phyloP scores from a whole-genome alignment of 2,888 invertebrate genomes.

The Agrochola lota region DNA sequence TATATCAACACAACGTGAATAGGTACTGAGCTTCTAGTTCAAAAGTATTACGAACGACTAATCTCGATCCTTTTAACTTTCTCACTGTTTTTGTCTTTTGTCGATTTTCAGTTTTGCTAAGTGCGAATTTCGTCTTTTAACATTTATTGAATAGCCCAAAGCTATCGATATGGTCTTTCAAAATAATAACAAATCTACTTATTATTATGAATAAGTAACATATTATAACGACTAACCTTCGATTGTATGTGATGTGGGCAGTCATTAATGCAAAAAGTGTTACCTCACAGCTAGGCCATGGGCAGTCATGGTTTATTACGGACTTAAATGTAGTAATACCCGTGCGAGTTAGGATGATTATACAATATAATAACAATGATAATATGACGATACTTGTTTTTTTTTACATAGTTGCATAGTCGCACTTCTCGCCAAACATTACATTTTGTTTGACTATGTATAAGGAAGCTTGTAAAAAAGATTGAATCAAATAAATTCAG shows the following conservation, averaged over 20 bases:
- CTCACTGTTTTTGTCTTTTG: no score
- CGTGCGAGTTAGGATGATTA: slow-evolving; percentile 30
- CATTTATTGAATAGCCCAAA: no score
- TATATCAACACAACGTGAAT: no score
- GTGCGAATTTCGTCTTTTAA: no score
- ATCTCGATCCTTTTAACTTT: no score
- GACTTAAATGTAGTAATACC: slow-evolving; percentile 36
- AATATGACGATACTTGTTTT: slow-evolving; percentile 13
- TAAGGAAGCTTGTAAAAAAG: background rate
- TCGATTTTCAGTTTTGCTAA: no score
- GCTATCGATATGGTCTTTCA: no score
- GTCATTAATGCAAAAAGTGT: slow-evolving; percentile 52
- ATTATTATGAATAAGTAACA: background rate
- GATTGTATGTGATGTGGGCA: slow-evolving; percentile 48
- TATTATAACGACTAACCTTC: slow-evolving; percentile 48
- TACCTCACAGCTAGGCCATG: slow-evolving; percentile 55
- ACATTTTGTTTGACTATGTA: background rate
- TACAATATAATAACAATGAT: slow-evolving; percentile 36
- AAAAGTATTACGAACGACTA: no score
- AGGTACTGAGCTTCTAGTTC: no score
- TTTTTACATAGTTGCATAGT: background rate
- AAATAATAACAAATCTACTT: no score
- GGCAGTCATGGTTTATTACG: slow-evolving; percentile 57
- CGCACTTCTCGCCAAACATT: background rate
- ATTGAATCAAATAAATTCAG: background rate